Base-by-base conservation (phyloP, 1,140 invertebrate genomes). In the Drosophila triauraria region DNA sequence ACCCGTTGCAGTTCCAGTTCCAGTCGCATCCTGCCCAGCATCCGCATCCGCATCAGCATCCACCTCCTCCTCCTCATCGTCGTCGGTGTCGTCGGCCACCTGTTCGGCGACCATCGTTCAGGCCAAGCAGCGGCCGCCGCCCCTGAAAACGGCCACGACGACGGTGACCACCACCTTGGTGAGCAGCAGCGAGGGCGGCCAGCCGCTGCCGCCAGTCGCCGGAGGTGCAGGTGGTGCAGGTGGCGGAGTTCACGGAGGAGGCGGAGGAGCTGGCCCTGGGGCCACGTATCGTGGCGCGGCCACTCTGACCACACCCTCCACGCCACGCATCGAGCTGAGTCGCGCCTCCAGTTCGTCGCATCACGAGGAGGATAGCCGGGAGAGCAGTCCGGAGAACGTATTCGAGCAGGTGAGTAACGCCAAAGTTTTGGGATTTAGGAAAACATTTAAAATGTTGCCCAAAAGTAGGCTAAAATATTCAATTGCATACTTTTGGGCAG, bases 241-340 rank as follows among this genome's bases (percentile, higher is more conserved):
- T 2, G 57, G 30, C 2, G 20, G 23, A 2, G 43, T 27, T 0
- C 30, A 17, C 1, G 44, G 27, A 6, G 35, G 44, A 2, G 53
- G 23, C 1, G 57, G 30, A 2, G 20, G 23, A 2, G 38, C 35
- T 17, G 53, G 43, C 0, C 25, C 47, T 2, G 42, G 44, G 23
- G 63, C 15, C 20, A 81, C 17, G 7, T 91, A 80, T 62, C 81
- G 83, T 2, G 91, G 90, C 12, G 54, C 83, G 3, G 69, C 91
- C 27, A 91, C 91, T 17, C 50, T 96, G 57, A 95, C 95, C 74
- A 95, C 95, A 51, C 95, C 96, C 13, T 95, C 95, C 60, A 96
- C 97, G 43, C 97, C 97, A 3, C 95, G 97, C 75, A 98, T 97
- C 79, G 97, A 97, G 93, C 97, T 98, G 82, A 97, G 97, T 61